A percentile compares a stretch with the other conserved stretches of the same genome.
Conservation (phyloP, 1,140 invertebrate species). For the Globodera rostochiensis region DNA sequence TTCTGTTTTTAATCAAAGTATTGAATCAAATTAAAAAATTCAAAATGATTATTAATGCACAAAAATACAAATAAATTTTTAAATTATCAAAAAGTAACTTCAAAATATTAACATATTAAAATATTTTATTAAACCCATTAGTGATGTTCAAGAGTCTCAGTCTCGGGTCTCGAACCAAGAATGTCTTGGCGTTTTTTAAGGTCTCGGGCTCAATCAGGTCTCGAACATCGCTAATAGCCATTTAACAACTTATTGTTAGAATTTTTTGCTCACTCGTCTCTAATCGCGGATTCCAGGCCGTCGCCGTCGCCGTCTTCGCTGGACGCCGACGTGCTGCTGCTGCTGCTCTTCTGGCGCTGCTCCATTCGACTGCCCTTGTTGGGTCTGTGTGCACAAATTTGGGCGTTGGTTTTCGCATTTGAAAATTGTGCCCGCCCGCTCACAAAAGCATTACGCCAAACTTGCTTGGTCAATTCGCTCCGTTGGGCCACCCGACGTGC, state of each 20-base stretch:
- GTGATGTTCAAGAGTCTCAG: too few relatives aligned
- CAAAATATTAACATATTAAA: too few relatives aligned
- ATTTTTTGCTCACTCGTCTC: neutral
- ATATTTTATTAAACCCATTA: too few relatives aligned
- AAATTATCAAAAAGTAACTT: too few relatives aligned
- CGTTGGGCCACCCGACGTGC: neutral
- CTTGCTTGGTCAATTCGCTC: neutral
- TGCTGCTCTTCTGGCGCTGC: constrained; percentile 6
- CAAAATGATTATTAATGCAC: neutral
- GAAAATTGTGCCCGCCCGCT: neutral
- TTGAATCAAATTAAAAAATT: neutral
- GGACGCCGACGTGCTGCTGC: neutral
- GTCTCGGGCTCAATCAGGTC: too few relatives aligned
- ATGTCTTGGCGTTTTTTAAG: too few relatives aligned
- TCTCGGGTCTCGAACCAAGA: too few relatives aligned
- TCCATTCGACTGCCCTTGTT: constrained; percentile 16
- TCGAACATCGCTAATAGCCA: too few relatives aligned
- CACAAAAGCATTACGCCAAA: neutral
- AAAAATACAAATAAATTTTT: too few relatives aligned
- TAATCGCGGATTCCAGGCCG: neutral
- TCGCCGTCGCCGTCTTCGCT: neutral
- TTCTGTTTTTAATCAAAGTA: neutral
- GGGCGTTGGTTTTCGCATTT: neutral
- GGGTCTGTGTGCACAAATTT: constrained; percentile 14
- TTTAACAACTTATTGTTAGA: neutral